These are phyloP conservation scores for Cataglyphis cursor DNA, from an alignment of 2,888 invertebrate species.

Conservation along the genomic window DNA sequence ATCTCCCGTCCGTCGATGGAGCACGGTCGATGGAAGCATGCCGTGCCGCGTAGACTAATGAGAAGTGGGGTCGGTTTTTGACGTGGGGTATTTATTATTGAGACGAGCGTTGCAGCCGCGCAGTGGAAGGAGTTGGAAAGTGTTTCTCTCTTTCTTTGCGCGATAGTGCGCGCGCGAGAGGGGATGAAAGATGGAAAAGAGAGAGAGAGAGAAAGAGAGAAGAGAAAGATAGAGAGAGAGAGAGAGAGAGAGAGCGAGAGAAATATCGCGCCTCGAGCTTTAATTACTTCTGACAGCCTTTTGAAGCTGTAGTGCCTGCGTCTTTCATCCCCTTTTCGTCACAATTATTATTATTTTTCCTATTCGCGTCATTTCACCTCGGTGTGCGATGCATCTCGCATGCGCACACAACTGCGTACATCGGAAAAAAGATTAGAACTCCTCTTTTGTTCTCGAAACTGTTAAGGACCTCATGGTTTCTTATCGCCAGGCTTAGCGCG, in stretches of 20 bases:
- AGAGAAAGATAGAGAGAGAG: neutral
- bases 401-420: constrained; percentile 27
- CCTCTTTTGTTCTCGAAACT: constrained; percentile 38
- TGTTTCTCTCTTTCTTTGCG: constrained; percentile 48
- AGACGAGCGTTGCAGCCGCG: constrained; percentile 65
- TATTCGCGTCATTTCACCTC: constrained; percentile 54
- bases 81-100: constrained; percentile 80
- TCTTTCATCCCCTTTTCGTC: constrained; percentile 61
- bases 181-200: neutral
- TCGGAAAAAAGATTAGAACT: constrained; percentile 16
- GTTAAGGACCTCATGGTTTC: constrained; percentile 46
- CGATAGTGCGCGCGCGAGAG: constrained; percentile 29
- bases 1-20: constrained; percentile 79
- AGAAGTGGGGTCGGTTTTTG: constrained; percentile 73
- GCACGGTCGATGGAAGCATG: constrained; percentile 36
- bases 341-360: constrained; percentile 75
- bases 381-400: constrained; percentile 27
- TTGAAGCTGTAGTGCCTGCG: constrained; percentile 72
- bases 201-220: constrained; percentile 6
- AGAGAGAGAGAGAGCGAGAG: constrained; percentile 62
- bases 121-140: constrained; percentile 42
- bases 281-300: constrained; percentile 81
- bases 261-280: constrained; percentile 78
- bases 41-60: constrained; percentile 72
- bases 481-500: constrained; percentile 29